Percentiles rank a stretch among this genome's conserved stretches.
Evolutionary conservation across 1,140 invertebrate species (phyloP).

Genomic region (Calephelis nemesis): DNA sequence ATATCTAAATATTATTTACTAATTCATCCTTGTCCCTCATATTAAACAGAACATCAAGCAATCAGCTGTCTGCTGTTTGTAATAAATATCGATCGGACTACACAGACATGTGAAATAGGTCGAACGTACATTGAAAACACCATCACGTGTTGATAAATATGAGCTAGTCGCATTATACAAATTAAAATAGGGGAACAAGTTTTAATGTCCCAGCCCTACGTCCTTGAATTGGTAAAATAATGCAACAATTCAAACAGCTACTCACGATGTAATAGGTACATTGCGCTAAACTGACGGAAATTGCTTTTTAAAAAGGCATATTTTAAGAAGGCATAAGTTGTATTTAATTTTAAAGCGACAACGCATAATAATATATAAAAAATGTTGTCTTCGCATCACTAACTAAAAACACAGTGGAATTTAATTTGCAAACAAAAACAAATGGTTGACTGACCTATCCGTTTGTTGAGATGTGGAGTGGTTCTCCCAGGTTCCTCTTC

Average conservation of each 20-base stretch:
- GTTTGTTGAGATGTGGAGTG: constrained; percentile 57
- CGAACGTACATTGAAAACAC: neutral
- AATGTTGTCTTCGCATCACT: neutral
- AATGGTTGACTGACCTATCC: constrained; percentile 53
- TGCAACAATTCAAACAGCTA: neutral
- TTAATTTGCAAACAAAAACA: neutral
- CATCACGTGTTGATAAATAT: neutral
- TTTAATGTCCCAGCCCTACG: neutral
- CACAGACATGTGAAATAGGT: constrained; percentile 6
- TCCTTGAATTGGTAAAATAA: constrained; percentile 7
- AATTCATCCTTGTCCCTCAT: too few relatives aligned
- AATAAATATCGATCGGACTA: constrained; percentile 2
- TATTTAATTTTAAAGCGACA: neutral
- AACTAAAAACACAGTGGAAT: neutral
- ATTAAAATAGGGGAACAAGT: constrained; percentile 6
- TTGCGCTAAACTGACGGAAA: neutral
- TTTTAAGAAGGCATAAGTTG: neutral
- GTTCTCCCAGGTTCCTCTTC: constrained; percentile 53
- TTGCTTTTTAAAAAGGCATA: neutral
- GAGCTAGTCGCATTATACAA: neutral
- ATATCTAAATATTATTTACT: too few relatives aligned
- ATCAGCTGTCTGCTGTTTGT: constrained; percentile 8
- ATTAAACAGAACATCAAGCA: neutral
- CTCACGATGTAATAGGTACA: neutral
- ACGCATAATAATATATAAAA: neutral